phyloP scores from a whole-genome alignment of 2,113 vertebrate species.

The Catharus bicknelli region DNA sequence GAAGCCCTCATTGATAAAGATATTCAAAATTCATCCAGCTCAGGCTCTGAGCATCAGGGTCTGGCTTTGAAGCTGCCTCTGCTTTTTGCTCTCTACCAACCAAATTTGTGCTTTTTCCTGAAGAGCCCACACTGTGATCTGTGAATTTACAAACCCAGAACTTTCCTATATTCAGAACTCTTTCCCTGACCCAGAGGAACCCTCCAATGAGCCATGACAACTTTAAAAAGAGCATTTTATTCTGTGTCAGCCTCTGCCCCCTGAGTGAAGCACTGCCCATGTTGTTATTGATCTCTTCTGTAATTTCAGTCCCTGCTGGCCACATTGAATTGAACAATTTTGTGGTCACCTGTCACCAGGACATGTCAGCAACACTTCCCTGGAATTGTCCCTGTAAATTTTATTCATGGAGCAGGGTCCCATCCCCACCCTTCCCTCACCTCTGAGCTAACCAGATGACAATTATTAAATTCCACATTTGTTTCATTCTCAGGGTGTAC shows the following conservation, averaged over 20 bases:
- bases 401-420: background rate
- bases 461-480: background rate
- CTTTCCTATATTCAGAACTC: background rate
- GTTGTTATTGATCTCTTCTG: background rate
- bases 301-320: background rate
- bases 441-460: background rate
- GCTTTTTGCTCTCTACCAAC: background rate
- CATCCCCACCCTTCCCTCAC: rapidly evolving
- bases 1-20: background rate
- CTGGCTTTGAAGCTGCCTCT: background rate
- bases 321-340: background rate
- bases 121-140: rapidly evolving
- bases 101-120: background rate
- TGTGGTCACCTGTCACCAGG: background rate
- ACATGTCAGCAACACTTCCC: background rate
- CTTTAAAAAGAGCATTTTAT: background rate
- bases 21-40: rapidly evolving
- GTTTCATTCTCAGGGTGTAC: background rate
- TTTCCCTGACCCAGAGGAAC: background rate
- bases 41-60: background rate
- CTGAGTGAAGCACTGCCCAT: background rate
- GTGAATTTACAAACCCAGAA: background rate
- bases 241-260: background rate
- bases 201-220: rapidly evolving
- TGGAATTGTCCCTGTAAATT: background rate